Evolutionary conservation across 1,140 invertebrate genomes (phyloP), one percentile per base, ranked within the genome.

Genomic region (Drosophila erecta): DNA sequence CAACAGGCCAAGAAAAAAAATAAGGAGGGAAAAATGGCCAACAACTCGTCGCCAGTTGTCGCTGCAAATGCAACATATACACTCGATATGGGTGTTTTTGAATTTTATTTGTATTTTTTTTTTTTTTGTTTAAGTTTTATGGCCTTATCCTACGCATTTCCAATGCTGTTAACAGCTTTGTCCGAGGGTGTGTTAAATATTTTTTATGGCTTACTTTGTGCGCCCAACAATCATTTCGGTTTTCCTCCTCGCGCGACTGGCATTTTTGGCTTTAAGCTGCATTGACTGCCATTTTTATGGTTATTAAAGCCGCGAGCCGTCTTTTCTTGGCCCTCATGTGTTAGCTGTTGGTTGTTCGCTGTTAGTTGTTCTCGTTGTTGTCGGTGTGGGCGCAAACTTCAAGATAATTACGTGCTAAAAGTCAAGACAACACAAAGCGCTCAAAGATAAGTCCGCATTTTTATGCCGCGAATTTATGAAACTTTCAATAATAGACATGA

Each of bases 141-240:
- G 83, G 79, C 67, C 76, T 79, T 87, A 89, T 87, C 83, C 83
- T 87, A 87, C 83, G 83, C 84, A 89, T 87, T 87, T 79, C 59
- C 71, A 76, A 71, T 74, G 79, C 71, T 83, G 83, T 87, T 87
- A 87, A 87, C 84, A 87, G 83, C 83, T 87, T 83, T 83, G 83
- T 87, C 75, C 61, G 83, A 87, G 83, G 83, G 83, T 89, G 83
- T 87, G 83, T 87, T 87, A 87, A 87, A 83, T 87, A 87, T 87
- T 87, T 87, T 87, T 87, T 83, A 87, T 87, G 79, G 84, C 84
- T 87, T 87, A 87, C 71, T 87, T 87, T 87, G 76, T 66, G 79
- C 59, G 79, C 70, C 76, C 78, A 71, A 67, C 78, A 75, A 59
- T 61, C 70, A 59, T 71, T 81, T 83, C 62, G 75, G 67, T 59